phyloP scores from a whole-genome alignment of 2,888 invertebrate species.

The Lepidocyrtinus sp. region DNA sequence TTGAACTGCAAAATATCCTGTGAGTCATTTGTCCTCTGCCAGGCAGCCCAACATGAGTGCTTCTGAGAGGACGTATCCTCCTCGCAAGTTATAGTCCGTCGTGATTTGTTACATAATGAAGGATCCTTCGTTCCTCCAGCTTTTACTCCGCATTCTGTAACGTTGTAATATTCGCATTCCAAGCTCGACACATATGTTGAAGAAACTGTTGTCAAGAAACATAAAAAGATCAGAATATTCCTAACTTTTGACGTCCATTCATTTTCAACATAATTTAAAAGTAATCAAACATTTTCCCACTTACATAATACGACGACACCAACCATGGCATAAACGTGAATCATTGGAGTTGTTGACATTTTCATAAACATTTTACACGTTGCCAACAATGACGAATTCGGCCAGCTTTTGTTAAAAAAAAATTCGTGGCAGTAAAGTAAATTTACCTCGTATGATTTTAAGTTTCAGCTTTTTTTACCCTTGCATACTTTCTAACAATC shows the following conservation, averaged over 20 bases:
- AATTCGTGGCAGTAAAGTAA: too few relatives aligned
- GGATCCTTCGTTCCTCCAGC: constrained; percentile 35
- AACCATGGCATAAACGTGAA: not conserved
- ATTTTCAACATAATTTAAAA: too few relatives aligned
- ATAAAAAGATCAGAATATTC: not conserved
- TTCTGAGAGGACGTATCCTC: constrained; percentile 81
- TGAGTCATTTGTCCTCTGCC: constrained; percentile 76
- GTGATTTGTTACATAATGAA: constrained; percentile 29
- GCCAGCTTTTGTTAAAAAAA: too few relatives aligned
- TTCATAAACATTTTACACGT: too few relatives aligned
- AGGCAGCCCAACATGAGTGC: constrained; percentile 87
- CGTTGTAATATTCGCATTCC: constrained; percentile 67
- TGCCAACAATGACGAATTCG: too few relatives aligned
- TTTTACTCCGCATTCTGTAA: constrained; percentile 59
- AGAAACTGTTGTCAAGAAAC: constrained; percentile 18
- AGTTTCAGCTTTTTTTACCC: too few relatives aligned
- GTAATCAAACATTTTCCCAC: not conserved
- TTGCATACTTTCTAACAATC: too few relatives aligned
- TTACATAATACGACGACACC: constrained; percentile 23
- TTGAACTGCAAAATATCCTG: constrained; percentile 72
- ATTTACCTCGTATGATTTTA: too few relatives aligned
- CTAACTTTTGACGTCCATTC: too few relatives aligned
- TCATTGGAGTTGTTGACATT: not conserved
- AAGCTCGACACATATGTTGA: constrained; percentile 52
- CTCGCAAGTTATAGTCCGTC: constrained; percentile 74